Base-by-base conservation (phyloP, 37 sponge, comb jelly and placozoan species). In the Theonella swinhoei region DNA sequence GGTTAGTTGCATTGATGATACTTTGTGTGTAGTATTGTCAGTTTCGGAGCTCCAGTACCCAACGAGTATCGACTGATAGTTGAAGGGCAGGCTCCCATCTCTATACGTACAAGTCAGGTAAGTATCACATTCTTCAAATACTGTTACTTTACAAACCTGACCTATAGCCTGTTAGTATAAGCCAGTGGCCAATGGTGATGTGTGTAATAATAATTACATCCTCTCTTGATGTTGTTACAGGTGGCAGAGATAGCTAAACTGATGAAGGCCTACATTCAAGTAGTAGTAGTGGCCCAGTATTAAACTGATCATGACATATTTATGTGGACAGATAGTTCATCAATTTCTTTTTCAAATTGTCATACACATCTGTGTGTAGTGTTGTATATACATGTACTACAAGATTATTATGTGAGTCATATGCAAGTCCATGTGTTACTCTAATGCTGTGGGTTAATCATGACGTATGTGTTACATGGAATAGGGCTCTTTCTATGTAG, bases 21-120 rank as follows among this genome's bases (percentile, higher is more conserved):
- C 24, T 4, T 1, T 33, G 39, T 20, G 7, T 29, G 24, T 37
- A 88, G 94, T n/a, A 89, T 93, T 81, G 77, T 79, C 24, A 89
- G 89, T 29, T 93, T 93, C 82, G 94, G 94, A 31, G 94, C 90
- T 43, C 94, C 94, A 1, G 85, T 74, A 17, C 69, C 85, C 8
- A 91, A 87, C 41, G 82, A 77, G 20, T 91, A 87, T 33, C 82
- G 84, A 62, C 64, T 94, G 40, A 82, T 94, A 24, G 79, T 90
- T 8, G 88, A 80, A 33, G 91, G 85, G 38, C 75, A 84, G 42
- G 72, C 78, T 9, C 73, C 88, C 9, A 87, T 94, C 36, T 78
- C 87, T 3, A 37, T 94, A 22, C 88, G 90, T 72, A 94, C 94
- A 9, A 64, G 47, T 38, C 63, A 82, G 81, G 94, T 94, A 66